Evolutionary conservation across 2,113 vertebrate genomes (phyloP).

Genomic region (Struthio camelus): DNA sequence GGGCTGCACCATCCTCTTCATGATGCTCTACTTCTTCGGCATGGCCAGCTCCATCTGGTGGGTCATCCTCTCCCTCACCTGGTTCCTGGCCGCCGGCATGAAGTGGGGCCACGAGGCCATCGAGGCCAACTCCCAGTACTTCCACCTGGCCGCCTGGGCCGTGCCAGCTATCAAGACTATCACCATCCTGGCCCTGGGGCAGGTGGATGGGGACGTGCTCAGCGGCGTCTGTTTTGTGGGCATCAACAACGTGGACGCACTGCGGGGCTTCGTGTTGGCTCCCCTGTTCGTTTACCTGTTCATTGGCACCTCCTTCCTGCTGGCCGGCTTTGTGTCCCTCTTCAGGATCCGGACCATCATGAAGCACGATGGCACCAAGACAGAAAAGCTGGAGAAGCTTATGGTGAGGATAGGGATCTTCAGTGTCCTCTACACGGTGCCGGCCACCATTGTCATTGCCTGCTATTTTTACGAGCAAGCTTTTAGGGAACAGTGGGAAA

Average conservation of each 20-base stretch:
- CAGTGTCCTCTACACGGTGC: slow-evolving; percentile 94
- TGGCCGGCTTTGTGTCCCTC: slow-evolving; percentile 95
- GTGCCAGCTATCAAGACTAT: slow-evolving; percentile 96
- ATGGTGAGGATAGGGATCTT: slow-evolving; percentile 97
- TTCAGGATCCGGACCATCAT: slow-evolving; percentile 97
- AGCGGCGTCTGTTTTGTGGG: slow-evolving; percentile 95
- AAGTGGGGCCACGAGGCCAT: slow-evolving; percentile 98
- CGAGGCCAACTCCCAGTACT: slow-evolving; percentile 95
- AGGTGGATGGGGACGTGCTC: slow-evolving; percentile 92
- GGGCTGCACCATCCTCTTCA: slow-evolving; percentile 97
- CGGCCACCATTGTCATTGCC: slow-evolving; percentile 95
- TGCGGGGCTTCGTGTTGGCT: slow-evolving; percentile 92
- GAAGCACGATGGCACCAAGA: slow-evolving; percentile 97
- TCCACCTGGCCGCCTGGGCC: slow-evolving; percentile 95
- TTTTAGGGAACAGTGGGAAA: slow-evolving; percentile 96
- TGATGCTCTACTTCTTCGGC: slow-evolving; percentile 98
- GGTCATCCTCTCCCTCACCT: slow-evolving; percentile 94
- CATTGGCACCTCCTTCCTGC: slow-evolving; percentile 93
- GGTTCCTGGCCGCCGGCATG: slow-evolving; percentile 95
- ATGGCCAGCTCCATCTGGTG: slow-evolving; percentile 99
- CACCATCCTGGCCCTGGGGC: slow-evolving; percentile 91
- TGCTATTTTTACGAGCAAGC: slow-evolving; percentile 98
- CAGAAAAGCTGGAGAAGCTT: slow-evolving; percentile 95
- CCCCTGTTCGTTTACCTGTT: slow-evolving; percentile 96
- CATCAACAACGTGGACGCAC: slow-evolving; percentile 91